Evolutionary conservation across 1,140 invertebrate genomes (phyloP).

Genomic region (Lasioglossum baleicum): DNA sequence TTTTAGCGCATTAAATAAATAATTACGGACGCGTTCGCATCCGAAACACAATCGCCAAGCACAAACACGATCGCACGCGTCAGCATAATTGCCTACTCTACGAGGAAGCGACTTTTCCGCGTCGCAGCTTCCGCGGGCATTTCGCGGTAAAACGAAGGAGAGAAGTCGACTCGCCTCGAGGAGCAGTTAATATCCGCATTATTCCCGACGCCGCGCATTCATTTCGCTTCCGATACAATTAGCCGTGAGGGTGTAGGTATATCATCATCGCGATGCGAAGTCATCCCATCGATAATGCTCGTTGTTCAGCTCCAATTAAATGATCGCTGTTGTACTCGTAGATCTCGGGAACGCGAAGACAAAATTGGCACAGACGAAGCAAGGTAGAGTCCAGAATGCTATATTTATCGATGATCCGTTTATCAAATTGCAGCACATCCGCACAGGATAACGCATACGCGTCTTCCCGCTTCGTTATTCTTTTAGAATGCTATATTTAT

Average conservation of each 20-base stretch:
- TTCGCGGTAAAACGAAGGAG: neutral
- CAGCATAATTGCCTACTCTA: constrained; percentile 20
- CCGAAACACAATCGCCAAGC: too few relatives aligned
- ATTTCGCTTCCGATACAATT: constrained; percentile 32
- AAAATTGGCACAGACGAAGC: too few relatives aligned
- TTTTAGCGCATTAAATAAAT: too few relatives aligned
- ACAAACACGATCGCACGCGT: neutral
- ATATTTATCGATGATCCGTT: too few relatives aligned
- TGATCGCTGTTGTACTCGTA: too few relatives aligned
- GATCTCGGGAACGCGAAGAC: too few relatives aligned
- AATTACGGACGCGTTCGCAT: too few relatives aligned
- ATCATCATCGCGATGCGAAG: neutral
- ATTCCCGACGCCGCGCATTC: neutral
- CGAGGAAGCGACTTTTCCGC: constrained; percentile 34
- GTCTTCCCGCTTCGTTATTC: too few relatives aligned
- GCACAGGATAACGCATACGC: too few relatives aligned
- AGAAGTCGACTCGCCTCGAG: neutral
- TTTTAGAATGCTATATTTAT: too few relatives aligned
- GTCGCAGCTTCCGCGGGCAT: neutral
- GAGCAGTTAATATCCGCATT: constrained; percentile 20
- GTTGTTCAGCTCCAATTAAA: neutral
- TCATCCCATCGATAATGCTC: constrained; percentile 25
- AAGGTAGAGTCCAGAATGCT: too few relatives aligned
- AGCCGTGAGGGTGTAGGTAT: neutral
- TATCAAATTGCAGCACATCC: too few relatives aligned